Conservation (phyloP, 2,113 vertebrate species). For the Mungos mungo region DNA sequence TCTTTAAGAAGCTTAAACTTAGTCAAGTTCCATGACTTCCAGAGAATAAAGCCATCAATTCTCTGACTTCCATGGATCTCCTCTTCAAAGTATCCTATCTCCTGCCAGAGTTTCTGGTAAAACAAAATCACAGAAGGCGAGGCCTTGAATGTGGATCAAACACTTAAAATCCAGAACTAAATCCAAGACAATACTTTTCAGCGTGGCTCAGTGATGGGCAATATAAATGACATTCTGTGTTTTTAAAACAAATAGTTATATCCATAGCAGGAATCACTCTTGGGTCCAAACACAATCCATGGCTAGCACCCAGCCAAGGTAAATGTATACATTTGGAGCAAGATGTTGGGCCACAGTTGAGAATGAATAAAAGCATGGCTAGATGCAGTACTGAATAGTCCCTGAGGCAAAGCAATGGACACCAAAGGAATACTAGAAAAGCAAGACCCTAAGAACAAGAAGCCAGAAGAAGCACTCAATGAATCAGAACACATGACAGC, state of each 20-base stretch:
- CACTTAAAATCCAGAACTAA: constrained; percentile 5
- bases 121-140: background rate
- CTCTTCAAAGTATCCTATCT: background rate
- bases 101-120: constrained; percentile 16
- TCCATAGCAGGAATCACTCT: background rate
- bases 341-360: background rate
- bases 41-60: background rate
- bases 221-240: background rate
- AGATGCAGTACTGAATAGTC: background rate
- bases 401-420: background rate
- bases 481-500: background rate
- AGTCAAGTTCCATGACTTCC: background rate
- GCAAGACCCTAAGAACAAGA: background rate
- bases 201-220: background rate
- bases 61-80: background rate
- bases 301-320: background rate
- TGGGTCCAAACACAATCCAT: background rate
- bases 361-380: background rate
- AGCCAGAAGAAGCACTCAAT: background rate
- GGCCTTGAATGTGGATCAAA: background rate
- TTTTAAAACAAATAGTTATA: constrained; percentile 18
- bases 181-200: background rate
- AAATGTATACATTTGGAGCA: background rate
- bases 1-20: background rate
- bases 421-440: background rate